Evolutionary conservation across 2,888 invertebrate species (phyloP), one percentile per base, ranked within the genome.

Genomic region (Trichopria drosophilae): DNA sequence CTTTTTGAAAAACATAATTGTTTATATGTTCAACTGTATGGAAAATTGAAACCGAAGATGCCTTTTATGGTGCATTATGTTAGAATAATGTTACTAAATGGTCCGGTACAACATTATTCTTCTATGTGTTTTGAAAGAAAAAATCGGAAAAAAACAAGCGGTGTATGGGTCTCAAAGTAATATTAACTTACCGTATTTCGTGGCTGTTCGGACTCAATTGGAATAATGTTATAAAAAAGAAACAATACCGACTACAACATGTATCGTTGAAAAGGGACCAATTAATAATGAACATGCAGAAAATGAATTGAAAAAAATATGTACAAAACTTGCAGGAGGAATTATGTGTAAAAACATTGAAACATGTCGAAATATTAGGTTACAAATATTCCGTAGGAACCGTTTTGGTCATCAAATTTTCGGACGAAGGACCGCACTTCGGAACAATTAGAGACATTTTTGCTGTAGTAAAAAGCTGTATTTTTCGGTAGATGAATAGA

Each of bases 371-470:
- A 40, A 44, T 54, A 35, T 15, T 47, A 13, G 47, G 51, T 1
- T 47, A 54, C 12, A 20, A 31, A n/a, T 57, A 19, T 32, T 51
- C 53, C 7, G 35, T 20, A 9, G 52, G 50, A 31, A 52, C 52
- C 18, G 29, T 51, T 23, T 32, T 57, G 23, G 51, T 52, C 18
- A 22, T 36, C 5, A 32, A 35, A 36, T 51, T 52, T 37, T 42
- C 45, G 13, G 49, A 35, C 18, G 36, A 45, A 10, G 32, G 53
- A 28, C 52, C 50, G 24, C 40, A 49, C 15, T 57, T 57, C 40
- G 54, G 48, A 15, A 42, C 43, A 16, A 40, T 54, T 20, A 36
- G 46, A 42, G 16, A 48, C 31, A 54, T 52, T 29, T 57, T 54
- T 37, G n/a, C n/a, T n/a, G n/a, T n/a, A n/a, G n/a, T n/a, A n/a